These are phyloP conservation scores for Plagiodera versicolora DNA, from an alignment of 2,888 invertebrate species.

Conservation along the genomic window DNA sequence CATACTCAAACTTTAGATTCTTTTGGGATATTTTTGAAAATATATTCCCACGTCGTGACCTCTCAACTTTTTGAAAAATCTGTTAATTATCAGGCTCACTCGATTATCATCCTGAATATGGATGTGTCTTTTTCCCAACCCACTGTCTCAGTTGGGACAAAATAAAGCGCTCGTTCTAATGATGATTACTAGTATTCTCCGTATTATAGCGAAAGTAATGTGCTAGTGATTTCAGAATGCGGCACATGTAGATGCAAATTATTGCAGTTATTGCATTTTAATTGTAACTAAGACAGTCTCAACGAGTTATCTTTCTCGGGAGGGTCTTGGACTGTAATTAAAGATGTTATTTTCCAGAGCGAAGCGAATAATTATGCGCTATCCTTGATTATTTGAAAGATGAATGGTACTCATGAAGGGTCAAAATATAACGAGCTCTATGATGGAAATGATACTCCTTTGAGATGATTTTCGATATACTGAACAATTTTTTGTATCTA, in stretches of 20 bases:
- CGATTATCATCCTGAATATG: not conserved
- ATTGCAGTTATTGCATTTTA: slow-evolving; percentile 24
- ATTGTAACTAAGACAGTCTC: slow-evolving; percentile 12
- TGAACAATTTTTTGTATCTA: too few species aligned
- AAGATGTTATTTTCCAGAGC: not conserved
- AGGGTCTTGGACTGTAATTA: slow-evolving; percentile 8
- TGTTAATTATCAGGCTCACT: not conserved
- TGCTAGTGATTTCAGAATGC: slow-evolving; percentile 14
- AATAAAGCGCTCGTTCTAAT: slow-evolving; percentile 17
- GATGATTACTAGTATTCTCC: slow-evolving; percentile 22
- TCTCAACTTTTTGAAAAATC: too few species aligned
- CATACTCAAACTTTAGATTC: too few species aligned
- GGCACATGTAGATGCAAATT: slow-evolving; percentile 24
- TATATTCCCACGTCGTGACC: too few species aligned
- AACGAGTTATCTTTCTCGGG: not conserved
- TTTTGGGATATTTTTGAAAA: too few species aligned
- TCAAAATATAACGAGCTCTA: not conserved
- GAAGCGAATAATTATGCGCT: slow-evolving; percentile 2
- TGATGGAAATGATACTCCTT: not conserved
- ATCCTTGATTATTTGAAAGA: not conserved
- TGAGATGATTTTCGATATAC: too few species aligned
- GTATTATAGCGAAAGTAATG: slow-evolving; percentile 17
- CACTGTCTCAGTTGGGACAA: not conserved
- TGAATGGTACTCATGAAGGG: not conserved
- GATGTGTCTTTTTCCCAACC: not conserved